Evolutionary conservation across 1,140 invertebrate genomes (phyloP).

Genomic region (Acyrthosiphon pisum): DNA sequence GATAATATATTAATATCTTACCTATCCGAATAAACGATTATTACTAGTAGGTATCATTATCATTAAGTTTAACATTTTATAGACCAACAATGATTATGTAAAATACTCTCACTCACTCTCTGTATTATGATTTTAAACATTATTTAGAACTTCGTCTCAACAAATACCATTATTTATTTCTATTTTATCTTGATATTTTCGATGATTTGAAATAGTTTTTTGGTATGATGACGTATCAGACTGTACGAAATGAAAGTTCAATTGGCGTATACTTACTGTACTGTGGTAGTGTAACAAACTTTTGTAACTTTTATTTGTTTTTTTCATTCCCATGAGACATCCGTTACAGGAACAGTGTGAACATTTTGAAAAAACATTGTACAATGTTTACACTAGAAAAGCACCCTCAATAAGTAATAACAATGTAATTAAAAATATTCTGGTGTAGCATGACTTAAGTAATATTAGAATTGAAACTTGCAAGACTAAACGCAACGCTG

Average conservation of each 20-base stretch:
- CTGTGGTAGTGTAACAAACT: background rate
- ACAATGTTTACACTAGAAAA: background rate
- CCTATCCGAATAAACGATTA: background rate
- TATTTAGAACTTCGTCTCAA: background rate
- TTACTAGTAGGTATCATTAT: too few species aligned
- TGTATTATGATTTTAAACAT: background rate
- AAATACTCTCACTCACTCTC: background rate
- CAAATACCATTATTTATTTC: background rate
- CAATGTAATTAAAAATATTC: background rate
- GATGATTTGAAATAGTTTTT: background rate
- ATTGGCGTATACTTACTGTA: background rate
- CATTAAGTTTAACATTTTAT: background rate
- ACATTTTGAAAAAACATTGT: background rate
- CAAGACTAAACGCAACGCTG: background rate
- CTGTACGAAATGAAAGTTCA: background rate
- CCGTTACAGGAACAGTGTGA: background rate
- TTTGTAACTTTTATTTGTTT: constrained; percentile 27
- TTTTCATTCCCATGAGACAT: background rate
- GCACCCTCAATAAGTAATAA: background rate
- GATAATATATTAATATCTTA: background rate
- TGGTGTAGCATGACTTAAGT: background rate
- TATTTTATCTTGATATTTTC: background rate
- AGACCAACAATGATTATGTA: background rate
- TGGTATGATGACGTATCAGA: background rate
- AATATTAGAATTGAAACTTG: background rate